phyloP scores from a whole-genome alignment of 2,113 vertebrate species.

The Podarcis raffonei region DNA sequence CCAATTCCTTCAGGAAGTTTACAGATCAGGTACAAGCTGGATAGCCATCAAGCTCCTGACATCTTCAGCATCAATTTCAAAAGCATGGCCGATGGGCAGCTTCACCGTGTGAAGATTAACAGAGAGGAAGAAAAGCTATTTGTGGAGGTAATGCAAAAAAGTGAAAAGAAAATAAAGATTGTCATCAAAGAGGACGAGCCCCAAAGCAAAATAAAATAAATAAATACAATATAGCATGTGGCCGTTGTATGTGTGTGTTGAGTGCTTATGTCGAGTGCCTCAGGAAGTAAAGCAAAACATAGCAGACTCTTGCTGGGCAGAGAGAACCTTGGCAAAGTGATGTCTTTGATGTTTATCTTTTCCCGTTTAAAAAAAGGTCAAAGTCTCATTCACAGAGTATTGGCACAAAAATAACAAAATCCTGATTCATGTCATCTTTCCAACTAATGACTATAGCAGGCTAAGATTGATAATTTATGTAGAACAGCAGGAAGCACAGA shows the following conservation, averaged over 20 bases:
- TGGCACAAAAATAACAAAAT: background rate
- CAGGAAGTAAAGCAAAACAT: background rate
- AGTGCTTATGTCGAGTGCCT: background rate
- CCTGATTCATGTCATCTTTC: background rate
- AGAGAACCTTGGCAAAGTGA: background rate
- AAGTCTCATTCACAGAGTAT: background rate
- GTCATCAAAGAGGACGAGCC: background rate
- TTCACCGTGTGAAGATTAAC: constrained; percentile 77
- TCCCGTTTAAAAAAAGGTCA: background rate
- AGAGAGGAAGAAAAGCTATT: constrained; percentile 76
- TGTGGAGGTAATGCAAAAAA: constrained; percentile 75
- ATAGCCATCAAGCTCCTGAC: constrained; percentile 77
- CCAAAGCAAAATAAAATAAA: background rate
- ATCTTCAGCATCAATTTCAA: constrained; percentile 73
- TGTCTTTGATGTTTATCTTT: background rate
- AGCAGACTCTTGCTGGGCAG: background rate
- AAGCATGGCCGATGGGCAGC: constrained; percentile 81
- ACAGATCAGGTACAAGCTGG: constrained; percentile 83
- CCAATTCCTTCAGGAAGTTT: constrained; percentile 77
- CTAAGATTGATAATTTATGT: background rate
- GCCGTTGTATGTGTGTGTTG: background rate
- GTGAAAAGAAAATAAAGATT: rapidly evolving
- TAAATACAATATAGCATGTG: background rate
- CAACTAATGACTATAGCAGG: background rate
- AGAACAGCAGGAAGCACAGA: background rate